Evolutionary conservation across 2,797 vertebrate genomes (phyloP).

Genomic region (Xiphorhynchus erythropygius): DNA sequence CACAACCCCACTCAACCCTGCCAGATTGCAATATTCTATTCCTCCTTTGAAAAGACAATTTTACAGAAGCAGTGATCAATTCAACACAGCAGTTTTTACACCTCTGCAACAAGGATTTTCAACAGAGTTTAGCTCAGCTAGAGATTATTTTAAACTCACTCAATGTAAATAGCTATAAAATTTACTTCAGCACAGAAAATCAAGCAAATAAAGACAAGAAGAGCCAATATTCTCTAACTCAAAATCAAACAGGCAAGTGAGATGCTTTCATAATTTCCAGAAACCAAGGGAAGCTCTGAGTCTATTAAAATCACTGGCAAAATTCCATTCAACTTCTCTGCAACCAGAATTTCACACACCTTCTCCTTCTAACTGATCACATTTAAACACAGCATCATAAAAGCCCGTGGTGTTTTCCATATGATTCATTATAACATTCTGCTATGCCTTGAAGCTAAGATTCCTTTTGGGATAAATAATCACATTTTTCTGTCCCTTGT

Average conservation of each 20-base stretch:
- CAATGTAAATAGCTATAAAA: not conserved
- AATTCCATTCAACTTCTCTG: not conserved
- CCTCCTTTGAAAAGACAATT: not conserved
- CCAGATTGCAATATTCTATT: not conserved
- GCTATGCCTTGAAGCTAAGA: not conserved
- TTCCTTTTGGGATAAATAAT: not conserved
- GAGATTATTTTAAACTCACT: constrained; percentile 11
- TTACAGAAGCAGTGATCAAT: not conserved
- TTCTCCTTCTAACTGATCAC: not conserved
- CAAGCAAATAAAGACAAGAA: not conserved
- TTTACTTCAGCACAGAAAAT: not conserved
- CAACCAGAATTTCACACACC: not conserved
- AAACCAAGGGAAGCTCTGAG: not conserved
- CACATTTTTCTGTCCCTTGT: not conserved
- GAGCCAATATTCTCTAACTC: not conserved
- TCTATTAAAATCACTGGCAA: not conserved
- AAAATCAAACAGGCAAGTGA: not conserved
- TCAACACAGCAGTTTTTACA: not conserved
- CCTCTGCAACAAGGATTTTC: not conserved
- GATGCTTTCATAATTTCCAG: not conserved
- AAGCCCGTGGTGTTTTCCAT: not conserved
- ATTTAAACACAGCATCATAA: not conserved
- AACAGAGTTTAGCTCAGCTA: not conserved
- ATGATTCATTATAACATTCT: not conserved
- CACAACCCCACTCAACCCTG: not conserved